Conservation (phyloP, 2,888 invertebrate genomes). For the Branchipolynoe longqiensis region DNA sequence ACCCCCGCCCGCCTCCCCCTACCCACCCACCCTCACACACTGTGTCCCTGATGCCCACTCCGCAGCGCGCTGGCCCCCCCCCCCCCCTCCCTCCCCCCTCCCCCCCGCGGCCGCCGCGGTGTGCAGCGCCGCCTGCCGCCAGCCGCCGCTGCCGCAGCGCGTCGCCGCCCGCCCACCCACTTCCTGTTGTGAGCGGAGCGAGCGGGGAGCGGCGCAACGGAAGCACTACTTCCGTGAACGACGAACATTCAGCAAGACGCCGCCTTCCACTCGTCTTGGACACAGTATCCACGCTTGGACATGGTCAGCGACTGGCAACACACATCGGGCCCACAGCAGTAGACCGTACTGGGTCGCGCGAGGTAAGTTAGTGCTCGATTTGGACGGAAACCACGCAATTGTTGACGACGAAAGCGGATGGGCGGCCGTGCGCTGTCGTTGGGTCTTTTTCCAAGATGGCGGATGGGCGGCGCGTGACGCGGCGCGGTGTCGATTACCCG, state of each 20-base stretch:
- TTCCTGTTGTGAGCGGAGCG: constrained; percentile 32
- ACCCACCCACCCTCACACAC: background rate
- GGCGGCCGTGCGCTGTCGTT: background rate
- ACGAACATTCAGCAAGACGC: background rate
- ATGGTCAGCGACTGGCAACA: background rate
- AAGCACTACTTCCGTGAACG: constrained; percentile 22
- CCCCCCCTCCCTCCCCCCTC: background rate
- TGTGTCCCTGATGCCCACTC: background rate
- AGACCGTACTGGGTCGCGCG: background rate
- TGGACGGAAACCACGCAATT: background rate
- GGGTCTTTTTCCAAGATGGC: constrained; percentile 42
- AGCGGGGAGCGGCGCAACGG: constrained; percentile 17
- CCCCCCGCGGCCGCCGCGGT: background rate
- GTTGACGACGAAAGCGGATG: background rate
- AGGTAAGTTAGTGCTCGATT: background rate
- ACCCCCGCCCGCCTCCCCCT: background rate
- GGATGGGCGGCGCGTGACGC: constrained; percentile 5
- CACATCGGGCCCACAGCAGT: background rate
- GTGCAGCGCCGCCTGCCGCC: background rate
- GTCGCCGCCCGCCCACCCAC: background rate
- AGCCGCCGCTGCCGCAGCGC: background rate
- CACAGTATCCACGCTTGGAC: background rate
- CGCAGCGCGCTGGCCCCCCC: background rate
- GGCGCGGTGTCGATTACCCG: constrained; percentile 2
- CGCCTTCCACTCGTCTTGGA: background rate